phyloP scores from a whole-genome alignment of 2,113 vertebrate genomes.

The Dipodomys merriami region DNA sequence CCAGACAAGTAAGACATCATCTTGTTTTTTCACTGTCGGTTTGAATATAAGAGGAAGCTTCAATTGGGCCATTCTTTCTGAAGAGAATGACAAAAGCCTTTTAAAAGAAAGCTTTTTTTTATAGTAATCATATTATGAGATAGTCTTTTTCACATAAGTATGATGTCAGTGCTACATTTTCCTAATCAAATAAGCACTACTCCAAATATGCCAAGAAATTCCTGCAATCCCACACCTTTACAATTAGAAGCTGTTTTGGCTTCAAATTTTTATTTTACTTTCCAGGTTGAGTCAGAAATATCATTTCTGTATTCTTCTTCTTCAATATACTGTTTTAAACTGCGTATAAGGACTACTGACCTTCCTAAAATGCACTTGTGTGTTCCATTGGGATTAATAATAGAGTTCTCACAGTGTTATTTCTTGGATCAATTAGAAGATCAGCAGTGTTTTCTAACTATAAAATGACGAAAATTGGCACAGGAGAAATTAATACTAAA shows the following conservation, averaged over 20 bases:
- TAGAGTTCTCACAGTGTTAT: too few species aligned
- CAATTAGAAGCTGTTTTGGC: neutral
- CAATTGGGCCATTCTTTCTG: neutral
- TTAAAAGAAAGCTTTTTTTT: conserved; percentile 46
- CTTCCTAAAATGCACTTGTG: neutral
- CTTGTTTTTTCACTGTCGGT: neutral
- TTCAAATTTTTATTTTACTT: neutral
- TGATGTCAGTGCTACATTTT: neutral
- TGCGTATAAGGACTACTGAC: neutral
- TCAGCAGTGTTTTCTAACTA: neutral
- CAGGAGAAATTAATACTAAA: neutral
- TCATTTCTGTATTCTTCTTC: neutral
- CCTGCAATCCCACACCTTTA: conserved; percentile 8
- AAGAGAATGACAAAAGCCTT: conserved; percentile 5
- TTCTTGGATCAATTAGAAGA: neutral
- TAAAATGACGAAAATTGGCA: neutral
- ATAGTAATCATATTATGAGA: neutral
- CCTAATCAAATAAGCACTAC: neutral
- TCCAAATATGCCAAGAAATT: neutral
- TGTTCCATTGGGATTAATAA: neutral
- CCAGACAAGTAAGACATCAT: neutral
- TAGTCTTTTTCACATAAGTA: conserved; percentile 1
- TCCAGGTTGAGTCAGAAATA: neutral
- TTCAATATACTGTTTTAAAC: neutral
- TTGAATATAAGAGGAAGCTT: neutral